Base-by-base conservation (phyloP, 1,140 invertebrate species). In the Drosophila carrolli region DNA sequence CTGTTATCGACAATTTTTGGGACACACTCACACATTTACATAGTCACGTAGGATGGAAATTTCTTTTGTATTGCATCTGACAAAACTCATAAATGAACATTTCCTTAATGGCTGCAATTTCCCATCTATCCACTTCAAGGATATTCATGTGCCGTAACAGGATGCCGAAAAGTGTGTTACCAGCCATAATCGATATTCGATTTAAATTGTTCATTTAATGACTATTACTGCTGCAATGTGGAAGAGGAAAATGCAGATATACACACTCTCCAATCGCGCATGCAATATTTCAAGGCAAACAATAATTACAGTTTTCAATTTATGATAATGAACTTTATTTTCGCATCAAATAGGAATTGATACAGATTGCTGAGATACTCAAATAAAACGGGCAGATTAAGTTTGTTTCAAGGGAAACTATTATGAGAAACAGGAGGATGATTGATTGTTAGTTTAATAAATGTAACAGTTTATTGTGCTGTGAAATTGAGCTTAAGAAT, bases 51-150 rank as follows among this genome's bases (percentile, higher is more conserved):
- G 46, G 16, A 44, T 27, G 46, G 50, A 48, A 58, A 57, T 37
- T 50, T 41, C 55, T 58, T 67, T 88, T 72, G 61, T 72, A 56
- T 66, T 81, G 57, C 72, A 72, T 37, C 76, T 61, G 41, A 58
- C 68, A 75, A 81, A 73, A 66, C 58, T 78, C 75, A 82, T 82
- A 86, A 88, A 78, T 88, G 83, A 78, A 82, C 77, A 88, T 86
- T 82, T 85, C 73, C 71, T 76, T 59, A 56, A 68, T 54, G 61
- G 41, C 48, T 76, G 54, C 19, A 56, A 75, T 59, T 58, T 67
- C 61, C 41, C 40, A 47, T 53, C 37, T 16, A 71, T 72, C 53
- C 29, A 72, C 53, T 72, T 58, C 66, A 72, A 72, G 66, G 68
- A 72, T 50, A 50, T 72, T 37, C 65, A 29, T 19, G 11, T 73